A percentile compares a stretch with the other conserved stretches of the same genome.
These are phyloP conservation scores for Drosophila prolongata DNA, from an alignment of 2,888 invertebrate genomes.

Conservation along the genomic window DNA sequence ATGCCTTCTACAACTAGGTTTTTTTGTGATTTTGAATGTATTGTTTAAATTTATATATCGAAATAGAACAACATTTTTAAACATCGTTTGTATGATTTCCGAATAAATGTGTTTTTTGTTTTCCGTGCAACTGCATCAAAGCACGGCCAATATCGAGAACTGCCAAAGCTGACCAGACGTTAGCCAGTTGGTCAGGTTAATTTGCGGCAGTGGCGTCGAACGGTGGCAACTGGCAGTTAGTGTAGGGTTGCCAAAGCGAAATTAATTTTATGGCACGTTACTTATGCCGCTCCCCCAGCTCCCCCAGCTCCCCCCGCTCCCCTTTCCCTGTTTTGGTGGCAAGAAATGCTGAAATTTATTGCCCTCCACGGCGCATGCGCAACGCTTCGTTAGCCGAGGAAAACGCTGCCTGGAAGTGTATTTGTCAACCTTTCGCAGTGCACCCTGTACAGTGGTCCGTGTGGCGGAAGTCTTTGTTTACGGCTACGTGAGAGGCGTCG, in stretches of 20 bases:
- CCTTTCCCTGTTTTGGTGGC: background rate
- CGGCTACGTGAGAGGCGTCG: conserved; percentile 36
- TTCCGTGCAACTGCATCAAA: conserved; percentile 7
- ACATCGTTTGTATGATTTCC: too few species aligned
- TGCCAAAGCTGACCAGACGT: conserved; percentile 30
- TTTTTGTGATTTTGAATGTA: too few species aligned
- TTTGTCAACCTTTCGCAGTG: conserved; percentile 63
- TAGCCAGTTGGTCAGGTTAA: conserved; percentile 47
- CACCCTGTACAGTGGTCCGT: conserved; percentile 24
- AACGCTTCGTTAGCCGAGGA: conserved; percentile 51
- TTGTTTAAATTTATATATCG: too few species aligned
- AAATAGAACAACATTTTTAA: too few species aligned
- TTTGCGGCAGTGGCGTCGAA: conserved; percentile 43
- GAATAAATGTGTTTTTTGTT: background rate
- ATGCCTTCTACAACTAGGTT: too few species aligned
- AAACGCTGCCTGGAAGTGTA: conserved; percentile 46
- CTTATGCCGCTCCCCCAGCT: conserved; percentile 21
- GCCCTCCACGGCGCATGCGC: conserved; percentile 43
- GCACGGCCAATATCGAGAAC: conserved; percentile 18
- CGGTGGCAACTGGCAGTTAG: conserved; percentile 49
- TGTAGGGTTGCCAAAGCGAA: conserved; percentile 66
- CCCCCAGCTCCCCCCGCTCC: background rate
- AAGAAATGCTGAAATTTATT: conserved; percentile 60
- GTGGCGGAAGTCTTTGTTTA: conserved; percentile 67
- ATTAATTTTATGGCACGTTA: conserved; percentile 62